A percentile compares a stretch with the other conserved stretches of the same genome.
Conservation (phyloP, 2,797 vertebrate genomes). For the Aulostomus chinensis region DNA sequence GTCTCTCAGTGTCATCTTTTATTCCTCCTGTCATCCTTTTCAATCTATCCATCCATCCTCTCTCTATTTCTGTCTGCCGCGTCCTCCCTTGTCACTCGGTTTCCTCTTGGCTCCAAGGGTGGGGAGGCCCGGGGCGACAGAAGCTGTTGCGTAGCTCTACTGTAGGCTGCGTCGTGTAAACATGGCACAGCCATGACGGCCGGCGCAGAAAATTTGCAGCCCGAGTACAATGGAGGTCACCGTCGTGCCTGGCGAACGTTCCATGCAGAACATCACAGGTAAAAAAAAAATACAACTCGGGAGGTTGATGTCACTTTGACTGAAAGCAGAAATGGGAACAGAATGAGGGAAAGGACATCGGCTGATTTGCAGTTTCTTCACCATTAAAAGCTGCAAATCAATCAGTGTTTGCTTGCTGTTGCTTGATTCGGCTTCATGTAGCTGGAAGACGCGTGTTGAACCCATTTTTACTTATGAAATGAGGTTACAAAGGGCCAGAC, state of each 20-base stretch:
- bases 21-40: slow-evolving; percentile 43
- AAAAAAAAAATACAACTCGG: slow-evolving; percentile 21
- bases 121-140: slow-evolving; percentile 39
- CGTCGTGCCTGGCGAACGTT: too few species aligned
- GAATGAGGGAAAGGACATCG: too few species aligned
- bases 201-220: not conserved
- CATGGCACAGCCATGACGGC: slow-evolving; percentile 1
- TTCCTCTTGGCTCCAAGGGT: slow-evolving; percentile 37
- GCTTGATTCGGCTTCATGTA: too few species aligned
- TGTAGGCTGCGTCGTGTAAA: slow-evolving; percentile 12
- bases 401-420: too few species aligned
- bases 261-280: slow-evolving; percentile 3
- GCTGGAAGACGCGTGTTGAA: too few species aligned
- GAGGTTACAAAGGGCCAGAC: slow-evolving; percentile 39
- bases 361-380: too few species aligned
- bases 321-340: slow-evolving; percentile 29
- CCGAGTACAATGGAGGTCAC: too few species aligned
- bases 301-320: slow-evolving; percentile 21
- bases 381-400: too few species aligned
- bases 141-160: slow-evolving; percentile 14
- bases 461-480: slow-evolving; percentile 16
- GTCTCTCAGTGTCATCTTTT: slow-evolving; percentile 58
- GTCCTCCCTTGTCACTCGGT: slow-evolving; percentile 41
- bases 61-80: slow-evolving; percentile 36
- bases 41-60: slow-evolving; percentile 18